Base-by-base conservation (phyloP, 2,113 vertebrate species). In the Rhinogobius similis region DNA sequence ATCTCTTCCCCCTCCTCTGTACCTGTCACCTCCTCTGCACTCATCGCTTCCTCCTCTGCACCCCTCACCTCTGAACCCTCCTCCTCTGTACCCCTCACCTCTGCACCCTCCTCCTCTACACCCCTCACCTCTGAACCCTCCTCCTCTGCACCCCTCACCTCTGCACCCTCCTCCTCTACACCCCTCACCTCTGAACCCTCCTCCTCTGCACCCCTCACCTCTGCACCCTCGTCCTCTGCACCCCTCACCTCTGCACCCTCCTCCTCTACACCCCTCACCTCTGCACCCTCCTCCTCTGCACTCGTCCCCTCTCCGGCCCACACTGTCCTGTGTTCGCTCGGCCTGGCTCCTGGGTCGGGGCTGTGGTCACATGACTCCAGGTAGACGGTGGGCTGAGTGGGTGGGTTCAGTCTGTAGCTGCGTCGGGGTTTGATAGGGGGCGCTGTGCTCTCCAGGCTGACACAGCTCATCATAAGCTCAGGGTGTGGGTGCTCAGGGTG, bases 381-480 rank as follows among this genome's bases (percentile, higher is more conserved):
- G 26, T 87, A 79, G 13, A 43, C 46, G 0, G 62, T 0, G 7
- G 3, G 36, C 3, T 81, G 32, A 46, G 36, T 1, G 39, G 44
- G 46, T 39, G 78, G 58, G 27, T 55, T 44, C 38, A 13, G 26
- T 62, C 74, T 43, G 73, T 86, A 84, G 66, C 83, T 91, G 32
- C 87, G 79, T 65, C 87, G 72, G 46, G 91, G 80, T 75, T 92
- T 90, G 20, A 29, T 11, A 1, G 89, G 88, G 0, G 87, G 72
- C 27, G 65, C 56, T 1, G 67, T 61, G 26, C 13, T 53, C 50
- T 53, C 50, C 50, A 43, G 18, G 62, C n/a, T 1, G 58, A 10
- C 0, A 43, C 44, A 0, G 58, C 67, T 29, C 1, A 36, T 63
- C 5, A 71, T 71, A 14, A 21, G 4, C 41, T 36, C 46, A 41